phyloP scores from a whole-genome alignment of 2,888 invertebrate genomes.

The Atrina japonica region DNA sequence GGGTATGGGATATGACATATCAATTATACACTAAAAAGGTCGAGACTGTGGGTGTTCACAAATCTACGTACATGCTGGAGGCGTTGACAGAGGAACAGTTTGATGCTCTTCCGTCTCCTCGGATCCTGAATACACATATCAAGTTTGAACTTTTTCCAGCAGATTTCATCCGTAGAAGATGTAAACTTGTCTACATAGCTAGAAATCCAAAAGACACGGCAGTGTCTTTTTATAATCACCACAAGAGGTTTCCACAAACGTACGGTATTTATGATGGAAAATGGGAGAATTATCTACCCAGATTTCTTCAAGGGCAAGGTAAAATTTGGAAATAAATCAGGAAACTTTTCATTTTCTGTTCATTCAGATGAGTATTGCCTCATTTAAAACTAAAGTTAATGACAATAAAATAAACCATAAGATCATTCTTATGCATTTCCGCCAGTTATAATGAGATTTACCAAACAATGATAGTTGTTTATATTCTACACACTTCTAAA shows the following conservation, averaged over 20 bases:
- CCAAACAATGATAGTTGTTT: no score
- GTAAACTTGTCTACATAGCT: constrained; percentile 21
- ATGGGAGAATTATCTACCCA: constrained; percentile 9
- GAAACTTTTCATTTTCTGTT: no score
- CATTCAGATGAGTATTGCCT: no score
- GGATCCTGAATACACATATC: constrained; percentile 12
- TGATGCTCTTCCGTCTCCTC: constrained; percentile 4
- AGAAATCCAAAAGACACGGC: constrained; percentile 33
- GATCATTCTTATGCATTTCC: no score
- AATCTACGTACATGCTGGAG: constrained; percentile 13
- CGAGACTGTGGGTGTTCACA: background rate
- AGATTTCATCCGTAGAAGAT: constrained; percentile 12
- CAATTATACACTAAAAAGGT: background rate
- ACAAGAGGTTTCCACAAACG: background rate
- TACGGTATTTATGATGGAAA: constrained; percentile 12
- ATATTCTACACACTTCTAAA: no score
- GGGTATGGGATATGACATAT: constrained; percentile 12
- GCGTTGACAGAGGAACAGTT: background rate
- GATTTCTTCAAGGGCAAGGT: constrained; percentile 7
- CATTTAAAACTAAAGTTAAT: no score
- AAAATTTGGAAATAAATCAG: no score
- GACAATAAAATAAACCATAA: no score
- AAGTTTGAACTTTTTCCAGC: background rate
- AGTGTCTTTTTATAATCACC: constrained; percentile 29
- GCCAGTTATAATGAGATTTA: no score